A percentile compares a stretch with the other conserved stretches of the same genome.
Evolutionary conservation across 1,140 invertebrate species (phyloP).

Genomic region (Neodiprion virginianus): DNA sequence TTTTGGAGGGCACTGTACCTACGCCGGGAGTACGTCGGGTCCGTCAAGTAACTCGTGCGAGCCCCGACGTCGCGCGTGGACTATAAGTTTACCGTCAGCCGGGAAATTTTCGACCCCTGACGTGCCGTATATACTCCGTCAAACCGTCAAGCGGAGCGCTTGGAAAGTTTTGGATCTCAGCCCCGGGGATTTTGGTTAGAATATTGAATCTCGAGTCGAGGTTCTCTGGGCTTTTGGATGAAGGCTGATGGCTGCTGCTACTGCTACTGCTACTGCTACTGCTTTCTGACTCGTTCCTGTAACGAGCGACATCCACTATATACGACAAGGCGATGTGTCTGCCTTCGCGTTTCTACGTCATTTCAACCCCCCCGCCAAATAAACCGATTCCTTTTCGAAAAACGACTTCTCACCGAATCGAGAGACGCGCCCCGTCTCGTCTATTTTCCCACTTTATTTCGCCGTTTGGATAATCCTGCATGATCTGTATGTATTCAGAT

Average conservation of each 20-base stretch:
- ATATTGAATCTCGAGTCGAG: slow-evolving; percentile 61
- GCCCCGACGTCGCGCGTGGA: slow-evolving; percentile 44
- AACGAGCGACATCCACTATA: slow-evolving; percentile 7
- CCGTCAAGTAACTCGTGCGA: slow-evolving; percentile 51
- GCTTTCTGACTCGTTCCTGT: not conserved
- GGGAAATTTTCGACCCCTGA: slow-evolving; percentile 29
- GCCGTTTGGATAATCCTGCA: too few species aligned
- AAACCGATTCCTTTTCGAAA: not conserved
- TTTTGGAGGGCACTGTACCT: not conserved
- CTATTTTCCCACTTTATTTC: too few species aligned
- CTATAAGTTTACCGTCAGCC: slow-evolving; percentile 48
- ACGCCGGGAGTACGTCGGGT: slow-evolving; percentile 44
- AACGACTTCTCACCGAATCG: too few species aligned
- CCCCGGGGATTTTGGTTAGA: slow-evolving; percentile 62
- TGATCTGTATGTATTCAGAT: too few species aligned
- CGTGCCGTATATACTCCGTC: slow-evolving; percentile 23
- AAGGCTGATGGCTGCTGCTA: slow-evolving; percentile 4
- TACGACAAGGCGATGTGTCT: not conserved
- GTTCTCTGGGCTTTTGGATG: slow-evolving; percentile 39
- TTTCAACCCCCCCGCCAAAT: not conserved
- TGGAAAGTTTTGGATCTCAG: slow-evolving; percentile 55
- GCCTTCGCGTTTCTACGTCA: not conserved
- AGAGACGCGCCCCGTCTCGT: too few species aligned
- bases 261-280: not conserved
- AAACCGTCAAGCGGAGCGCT: slow-evolving; percentile 38